These are phyloP conservation scores for Cosmia trapezina DNA, from an alignment of 2,888 invertebrate species.

Conservation along the genomic window DNA sequence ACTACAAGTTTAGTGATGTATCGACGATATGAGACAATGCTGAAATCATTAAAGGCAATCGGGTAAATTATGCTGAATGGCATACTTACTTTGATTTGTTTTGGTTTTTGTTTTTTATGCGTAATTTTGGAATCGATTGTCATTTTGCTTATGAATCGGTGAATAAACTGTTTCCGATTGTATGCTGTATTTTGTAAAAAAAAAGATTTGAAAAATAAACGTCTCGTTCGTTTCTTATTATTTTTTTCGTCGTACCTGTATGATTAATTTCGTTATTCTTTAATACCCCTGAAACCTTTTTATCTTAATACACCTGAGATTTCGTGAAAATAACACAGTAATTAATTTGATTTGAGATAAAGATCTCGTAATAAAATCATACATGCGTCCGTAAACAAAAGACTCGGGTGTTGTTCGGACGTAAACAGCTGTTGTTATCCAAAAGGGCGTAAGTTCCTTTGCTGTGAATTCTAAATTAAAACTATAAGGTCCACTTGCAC, in stretches of 20 bases:
- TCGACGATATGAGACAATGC: conserved; percentile 61
- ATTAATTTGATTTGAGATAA: conserved; percentile 55
- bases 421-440: background rate
- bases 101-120: background rate
- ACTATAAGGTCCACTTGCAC: background rate
- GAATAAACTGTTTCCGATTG: background rate
- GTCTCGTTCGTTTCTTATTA: too few species aligned
- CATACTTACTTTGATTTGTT: conserved; percentile 32
- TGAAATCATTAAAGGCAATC: conserved; percentile 49
- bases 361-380: conserved; percentile 46
- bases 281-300: background rate
- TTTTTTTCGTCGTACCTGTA: background rate
- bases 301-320: background rate
- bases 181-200: too few species aligned
- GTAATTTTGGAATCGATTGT: background rate
- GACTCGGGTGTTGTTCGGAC: conserved; percentile 40
- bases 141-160: background rate
- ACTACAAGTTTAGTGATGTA: conserved; percentile 59
- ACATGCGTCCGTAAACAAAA: conserved; percentile 53
- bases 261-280: background rate
- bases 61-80: conserved; percentile 33
- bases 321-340: conserved; percentile 41
- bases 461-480: background rate
- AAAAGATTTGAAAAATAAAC: background rate
- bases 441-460: conserved; percentile 33